phyloP scores from a whole-genome alignment of 2,888 invertebrate genomes.

The Philereme vetulata region DNA sequence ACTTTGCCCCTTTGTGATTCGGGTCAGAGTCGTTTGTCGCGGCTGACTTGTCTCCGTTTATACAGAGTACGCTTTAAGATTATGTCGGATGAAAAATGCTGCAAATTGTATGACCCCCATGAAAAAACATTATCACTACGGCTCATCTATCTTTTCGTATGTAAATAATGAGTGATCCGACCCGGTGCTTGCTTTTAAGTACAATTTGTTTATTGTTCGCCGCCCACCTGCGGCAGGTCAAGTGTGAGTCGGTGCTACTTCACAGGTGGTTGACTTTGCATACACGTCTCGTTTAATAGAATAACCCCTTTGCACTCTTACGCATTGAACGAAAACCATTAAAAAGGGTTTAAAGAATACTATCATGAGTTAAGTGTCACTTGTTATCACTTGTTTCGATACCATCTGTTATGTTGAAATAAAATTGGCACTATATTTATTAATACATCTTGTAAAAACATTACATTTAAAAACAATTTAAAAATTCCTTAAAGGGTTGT shows the following conservation, averaged over 20 bases:
- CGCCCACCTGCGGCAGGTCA: constrained; percentile 28
- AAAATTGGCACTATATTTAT: too few relatives aligned
- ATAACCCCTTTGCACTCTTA: constrained; percentile 19
- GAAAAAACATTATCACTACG: constrained; percentile 79
- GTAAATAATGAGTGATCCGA: constrained; percentile 63
- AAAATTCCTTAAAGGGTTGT: too few relatives aligned
- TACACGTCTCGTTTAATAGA: constrained; percentile 27
- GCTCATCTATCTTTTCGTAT: constrained; percentile 73
- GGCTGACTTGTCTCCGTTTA: constrained; percentile 56
- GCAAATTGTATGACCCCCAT: constrained; percentile 80
- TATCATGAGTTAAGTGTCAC: too few relatives aligned
- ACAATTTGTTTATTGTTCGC: constrained; percentile 40
- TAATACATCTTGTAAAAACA: too few relatives aligned
- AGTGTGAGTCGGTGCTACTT: constrained; percentile 22
- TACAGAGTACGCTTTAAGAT: constrained; percentile 74
- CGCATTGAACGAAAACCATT: constrained; percentile 9
- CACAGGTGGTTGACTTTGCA: constrained; percentile 21
- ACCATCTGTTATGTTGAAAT: too few relatives aligned
- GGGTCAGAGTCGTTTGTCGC: constrained; percentile 39
- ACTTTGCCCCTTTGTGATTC: constrained; percentile 50
- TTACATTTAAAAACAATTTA: too few relatives aligned
- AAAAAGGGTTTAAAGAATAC: background rate
- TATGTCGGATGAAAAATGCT: constrained; percentile 77
- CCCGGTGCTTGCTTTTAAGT: constrained; percentile 31
- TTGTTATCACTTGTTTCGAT: too few relatives aligned